Evolutionary conservation across 2,797 vertebrate species (phyloP).

Genomic region (Sparidentex hasta): DNA sequence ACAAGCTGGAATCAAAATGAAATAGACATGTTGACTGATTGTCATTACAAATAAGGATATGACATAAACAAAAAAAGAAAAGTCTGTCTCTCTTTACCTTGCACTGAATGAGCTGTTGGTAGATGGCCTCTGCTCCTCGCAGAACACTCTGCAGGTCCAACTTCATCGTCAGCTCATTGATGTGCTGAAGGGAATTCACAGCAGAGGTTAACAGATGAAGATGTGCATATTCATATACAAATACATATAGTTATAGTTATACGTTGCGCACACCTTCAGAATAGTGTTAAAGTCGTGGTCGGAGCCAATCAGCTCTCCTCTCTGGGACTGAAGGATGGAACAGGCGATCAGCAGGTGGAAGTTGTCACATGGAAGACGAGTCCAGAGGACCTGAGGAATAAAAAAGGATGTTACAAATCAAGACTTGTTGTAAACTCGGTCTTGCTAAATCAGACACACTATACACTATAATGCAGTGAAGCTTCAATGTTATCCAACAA

Average conservation of each 20-base stretch:
- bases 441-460: not conserved
- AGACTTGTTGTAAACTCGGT: not conserved
- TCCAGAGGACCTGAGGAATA: constrained; percentile 89
- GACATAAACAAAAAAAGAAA: not conserved
- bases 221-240: fast-evolving
- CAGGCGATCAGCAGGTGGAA: constrained; percentile 93
- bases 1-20: no score
- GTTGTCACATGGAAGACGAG: constrained; percentile 89
- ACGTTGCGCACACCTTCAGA: constrained; percentile 86
- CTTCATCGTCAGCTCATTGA: constrained; percentile 94
- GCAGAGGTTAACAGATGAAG: not conserved
- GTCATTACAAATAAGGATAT: not conserved
- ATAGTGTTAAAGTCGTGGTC: constrained; percentile 95
- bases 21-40: no score
- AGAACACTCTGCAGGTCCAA: constrained; percentile 89
- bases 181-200: constrained; percentile 85
- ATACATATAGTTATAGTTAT: not conserved
- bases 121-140: constrained; percentile 87
- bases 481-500: no score
- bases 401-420: not conserved
- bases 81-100: constrained; percentile 65
- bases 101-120: constrained; percentile 84
- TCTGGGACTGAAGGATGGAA: constrained; percentile 91
- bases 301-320: constrained; percentile 90
- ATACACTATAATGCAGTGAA: not conserved